Base-by-base conservation (phyloP, 2,888 invertebrate species). In the Diplolepis rosae region DNA sequence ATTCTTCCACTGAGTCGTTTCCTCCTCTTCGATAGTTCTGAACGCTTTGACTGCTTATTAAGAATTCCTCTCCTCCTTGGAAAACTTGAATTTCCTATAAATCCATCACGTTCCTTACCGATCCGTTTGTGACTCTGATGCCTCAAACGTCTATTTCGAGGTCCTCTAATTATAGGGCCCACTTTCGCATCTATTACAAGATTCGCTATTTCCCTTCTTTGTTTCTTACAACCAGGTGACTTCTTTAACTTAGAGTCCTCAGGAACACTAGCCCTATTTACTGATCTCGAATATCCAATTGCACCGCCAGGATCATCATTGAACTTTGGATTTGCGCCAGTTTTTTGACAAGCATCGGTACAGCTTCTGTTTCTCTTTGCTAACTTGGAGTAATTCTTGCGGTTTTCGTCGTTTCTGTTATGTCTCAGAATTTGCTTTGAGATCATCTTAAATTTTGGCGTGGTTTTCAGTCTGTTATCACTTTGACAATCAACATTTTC, bases 101-200 rank as follows among this genome's bases (percentile, higher is more conserved):
- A 71, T 4, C 56, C 66, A 15, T 61, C 61, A 24, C 24, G n/a
- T 7, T 39, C 61, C n/a, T 61, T 39, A 3, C 24, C 61, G 13
- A 39, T 61, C 1, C 13, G 4, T 39, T 61, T 61, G n/a, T 52
- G 24, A 51, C 27, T 51, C 51, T 22, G 74, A 56, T 79, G 74
- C 2, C 85, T 79, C 4, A 82, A 67, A 22, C 80, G 71, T n/a
- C 81, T 68, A 11, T 74, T 80, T 13, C 85, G 79, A 0, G 84
- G 83, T 1, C 83, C 82, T 3, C 85, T 80, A n/a, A 81, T 75
- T 13, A 80, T 77, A 0, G 84, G 81, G 22, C 83, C 81, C 11
- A 87, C 80, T 70, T 86, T 87, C 1, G 85, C 86, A 48, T 87
- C 85, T 61, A 87, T 87, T 0, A 76, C 80, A 45, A 87, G 76